Evolutionary conservation across 2,888 invertebrate genomes (phyloP).

Genomic region (Epicampocera succincta): DNA sequence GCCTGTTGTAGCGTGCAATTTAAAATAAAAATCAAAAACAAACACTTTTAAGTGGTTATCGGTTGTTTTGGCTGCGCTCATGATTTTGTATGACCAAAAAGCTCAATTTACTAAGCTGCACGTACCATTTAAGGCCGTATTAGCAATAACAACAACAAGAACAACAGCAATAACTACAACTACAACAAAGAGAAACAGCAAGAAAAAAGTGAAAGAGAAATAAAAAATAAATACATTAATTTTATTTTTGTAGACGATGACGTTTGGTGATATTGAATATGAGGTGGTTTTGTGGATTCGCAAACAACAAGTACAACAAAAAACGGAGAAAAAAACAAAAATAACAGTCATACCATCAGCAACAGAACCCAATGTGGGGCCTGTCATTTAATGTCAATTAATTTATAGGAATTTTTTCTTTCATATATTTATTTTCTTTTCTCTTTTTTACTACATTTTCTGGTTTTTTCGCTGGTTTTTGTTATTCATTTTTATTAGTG

Average conservation of each 20-base stretch:
- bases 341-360: slow-evolving; percentile 45
- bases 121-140: slow-evolving; percentile 67
- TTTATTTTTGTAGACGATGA: slow-evolving; percentile 69
- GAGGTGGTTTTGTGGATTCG: slow-evolving; percentile 68
- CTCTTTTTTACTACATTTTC: slow-evolving; percentile 20
- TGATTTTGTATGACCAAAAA: slow-evolving; percentile 61
- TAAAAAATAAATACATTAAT: slow-evolving; percentile 67
- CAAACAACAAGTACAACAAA: slow-evolving; percentile 26
- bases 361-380: slow-evolving; percentile 74
- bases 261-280: slow-evolving; percentile 69
- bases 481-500: slow-evolving; percentile 31
- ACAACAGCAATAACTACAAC: slow-evolving; percentile 31
- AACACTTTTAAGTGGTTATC: slow-evolving; percentile 50
- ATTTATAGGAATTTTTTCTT: slow-evolving; percentile 74
- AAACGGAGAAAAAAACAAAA: slow-evolving; percentile 32
- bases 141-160: slow-evolving; percentile 46
- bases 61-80: slow-evolving; percentile 55
- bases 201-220: slow-evolving; percentile 30
- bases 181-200: slow-evolving; percentile 20
- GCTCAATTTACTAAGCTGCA: slow-evolving; percentile 64
- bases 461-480: slow-evolving; percentile 33
- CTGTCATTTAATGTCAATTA: slow-evolving; percentile 80
- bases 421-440: slow-evolving; percentile 27
- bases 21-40: background rate
- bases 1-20: slow-evolving; percentile 1